Evolutionary conservation across 2,113 vertebrate species (phyloP).

Genomic region (Murina feae): DNA sequence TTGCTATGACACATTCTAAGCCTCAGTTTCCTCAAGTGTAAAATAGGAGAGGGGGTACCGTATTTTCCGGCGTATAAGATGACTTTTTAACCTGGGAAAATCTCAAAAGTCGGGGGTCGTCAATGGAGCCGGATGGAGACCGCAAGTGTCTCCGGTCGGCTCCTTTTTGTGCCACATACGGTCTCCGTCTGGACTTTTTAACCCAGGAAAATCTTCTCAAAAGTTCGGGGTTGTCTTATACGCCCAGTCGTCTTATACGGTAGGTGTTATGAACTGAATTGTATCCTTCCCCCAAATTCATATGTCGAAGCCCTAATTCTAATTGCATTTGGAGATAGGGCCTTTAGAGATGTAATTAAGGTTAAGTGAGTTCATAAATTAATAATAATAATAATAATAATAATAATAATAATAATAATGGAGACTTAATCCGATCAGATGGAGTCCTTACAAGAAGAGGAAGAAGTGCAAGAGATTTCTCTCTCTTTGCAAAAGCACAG

Average conservation of each 20-base stretch:
- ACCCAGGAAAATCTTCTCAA: too few species aligned
- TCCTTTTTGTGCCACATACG: too few species aligned
- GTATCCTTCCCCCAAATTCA: background rate
- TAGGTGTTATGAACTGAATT: background rate
- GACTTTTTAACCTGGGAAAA: too few species aligned
- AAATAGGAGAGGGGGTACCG: background rate
- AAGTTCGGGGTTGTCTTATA: too few species aligned
- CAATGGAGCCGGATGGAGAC: too few species aligned
- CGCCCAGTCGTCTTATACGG: too few species aligned
- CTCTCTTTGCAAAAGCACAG: background rate
- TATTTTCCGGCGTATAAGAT: too few species aligned
- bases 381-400: background rate
- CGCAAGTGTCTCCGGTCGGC: too few species aligned
- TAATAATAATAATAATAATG: background rate
- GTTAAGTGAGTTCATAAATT: constrained; percentile 3
- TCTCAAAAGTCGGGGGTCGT: too few species aligned
- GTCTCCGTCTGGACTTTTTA: too few species aligned
- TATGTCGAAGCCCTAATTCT: background rate
- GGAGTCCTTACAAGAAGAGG: background rate
- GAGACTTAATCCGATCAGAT: background rate
- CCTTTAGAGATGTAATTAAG: background rate
- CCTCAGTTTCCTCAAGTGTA: background rate
- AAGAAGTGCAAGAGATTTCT: background rate
- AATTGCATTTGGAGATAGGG: background rate
- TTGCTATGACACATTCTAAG: background rate